Evolutionary conservation across 2,113 vertebrate species (phyloP).

Genomic region (Dicerorhinus sumatrensis): DNA sequence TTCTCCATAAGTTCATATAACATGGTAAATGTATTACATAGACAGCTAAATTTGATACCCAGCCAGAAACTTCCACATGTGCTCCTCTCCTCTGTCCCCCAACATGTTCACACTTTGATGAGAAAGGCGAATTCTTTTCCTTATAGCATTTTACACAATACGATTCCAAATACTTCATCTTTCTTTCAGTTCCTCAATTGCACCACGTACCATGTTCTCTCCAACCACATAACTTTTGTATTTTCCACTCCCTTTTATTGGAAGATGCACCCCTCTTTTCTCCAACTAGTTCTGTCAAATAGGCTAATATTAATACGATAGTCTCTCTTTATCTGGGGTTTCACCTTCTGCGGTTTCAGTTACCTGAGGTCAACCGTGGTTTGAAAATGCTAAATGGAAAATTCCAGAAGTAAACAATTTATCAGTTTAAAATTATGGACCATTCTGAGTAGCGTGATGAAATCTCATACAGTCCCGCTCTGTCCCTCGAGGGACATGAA

Average conservation of each 20-base stretch:
- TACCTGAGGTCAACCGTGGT: background rate
- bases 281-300: background rate
- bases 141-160: background rate
- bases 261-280: background rate
- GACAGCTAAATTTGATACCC: background rate
- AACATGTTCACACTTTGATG: background rate
- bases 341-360: background rate
- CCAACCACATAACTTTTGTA: background rate
- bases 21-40: background rate
- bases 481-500: no score
- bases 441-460: background rate
- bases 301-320: background rate
- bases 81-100: background rate
- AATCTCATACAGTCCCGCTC: background rate
- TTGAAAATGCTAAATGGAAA: background rate
- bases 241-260: background rate
- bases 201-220: background rate
- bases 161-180: constrained; percentile 32
- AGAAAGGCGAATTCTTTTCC: background rate
- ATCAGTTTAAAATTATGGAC: background rate
- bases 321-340: background rate
- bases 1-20: background rate
- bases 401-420: background rate
- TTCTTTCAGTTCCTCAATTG: constrained; percentile 51
- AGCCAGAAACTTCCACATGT: constrained; percentile 9